Base-by-base conservation (phyloP, 2,113 vertebrate species). In the Rhinopomastus cyanomelas region DNA sequence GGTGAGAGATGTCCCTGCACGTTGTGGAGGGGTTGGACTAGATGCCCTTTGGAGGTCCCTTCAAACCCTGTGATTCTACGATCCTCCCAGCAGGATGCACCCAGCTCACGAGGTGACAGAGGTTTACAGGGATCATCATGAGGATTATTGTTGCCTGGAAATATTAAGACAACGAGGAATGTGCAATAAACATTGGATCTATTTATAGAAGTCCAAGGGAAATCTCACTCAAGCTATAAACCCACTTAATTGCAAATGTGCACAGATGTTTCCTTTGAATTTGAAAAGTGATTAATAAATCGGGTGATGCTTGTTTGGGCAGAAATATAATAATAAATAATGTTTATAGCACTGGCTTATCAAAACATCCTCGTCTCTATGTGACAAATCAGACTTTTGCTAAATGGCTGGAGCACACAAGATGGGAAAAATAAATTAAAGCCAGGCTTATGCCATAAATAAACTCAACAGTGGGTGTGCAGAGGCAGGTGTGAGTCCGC, bases 221-320 rank as follows among this genome's bases (percentile, higher is more conserved):
- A 91, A 83, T 90, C 88, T 94, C 8, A 1, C 92, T 79, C 30
- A 7, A 88, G 86, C 91, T 72, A 59, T 83, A 93, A 85, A 56
- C 32, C 60, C 71, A 73, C 77, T 95, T 82, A 86, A 92, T 77
- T 85, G 90, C 67, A 34, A 93, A 91, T 90, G 71, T n/a, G 81
- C 73, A 92, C 95, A 96, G 95, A 95, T 94, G 95, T 93, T 96
- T 92, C 92, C 61, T 85, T 96, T 87, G 77, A 87, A 95, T 93
- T 25, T 65, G 60, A 79, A 72, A 94, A 92, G 89, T 90, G 95
- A 91, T 95, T 96, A 95, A 95, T 96, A 94, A 93, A 93, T 88
- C 78, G 84, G 67, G 68, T 72, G 83, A 90, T 80, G 87, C 90
- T 74, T 93, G 86, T 95, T 95, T 94, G 69, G 90, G 79, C 81